These are phyloP conservation scores for Metopia argyrocephala DNA, from an alignment of 2,888 invertebrate genomes.

Conservation along the genomic window DNA sequence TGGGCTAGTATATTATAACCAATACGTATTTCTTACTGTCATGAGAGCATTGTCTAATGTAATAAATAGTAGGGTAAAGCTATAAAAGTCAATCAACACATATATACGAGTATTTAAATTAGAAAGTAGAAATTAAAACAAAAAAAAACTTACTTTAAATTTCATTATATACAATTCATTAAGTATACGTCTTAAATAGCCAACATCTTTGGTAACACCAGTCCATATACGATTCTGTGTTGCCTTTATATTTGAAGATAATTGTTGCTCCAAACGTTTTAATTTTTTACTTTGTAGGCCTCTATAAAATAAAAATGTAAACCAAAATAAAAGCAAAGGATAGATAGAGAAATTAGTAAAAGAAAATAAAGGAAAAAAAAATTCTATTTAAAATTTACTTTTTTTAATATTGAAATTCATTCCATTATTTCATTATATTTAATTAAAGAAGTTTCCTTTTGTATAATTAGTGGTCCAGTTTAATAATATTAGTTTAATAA, in stretches of 20 bases:
- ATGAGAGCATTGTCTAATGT: no score
- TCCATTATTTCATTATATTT: no score
- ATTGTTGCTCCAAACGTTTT: conserved; percentile 86
- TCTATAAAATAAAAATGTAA: conserved; percentile 69
- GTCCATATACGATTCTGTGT: conserved; percentile 89
- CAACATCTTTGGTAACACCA: conserved; percentile 87
- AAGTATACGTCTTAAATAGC: conserved; percentile 85
- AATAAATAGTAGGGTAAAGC: no score
- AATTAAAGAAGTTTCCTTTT: no score
- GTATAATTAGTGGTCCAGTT: no score
- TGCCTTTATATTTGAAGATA: conserved; percentile 86
- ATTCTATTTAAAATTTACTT: background rate
- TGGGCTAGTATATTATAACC: no score
- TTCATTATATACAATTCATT: conserved; percentile 90
- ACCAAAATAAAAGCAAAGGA: conserved; percentile 26
- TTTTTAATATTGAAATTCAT: background rate
- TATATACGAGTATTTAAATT: background rate
- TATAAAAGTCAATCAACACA: background rate
- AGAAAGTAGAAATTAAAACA: background rate
- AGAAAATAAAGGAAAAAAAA: background rate
- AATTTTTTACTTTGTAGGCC: conserved; percentile 84
- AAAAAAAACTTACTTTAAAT: conserved; percentile 83
- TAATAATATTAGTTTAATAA: no score
- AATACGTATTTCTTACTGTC: no score
- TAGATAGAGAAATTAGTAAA: conserved; percentile 9